Conservation (phyloP, 1,140 invertebrate species). For the Calliopsis andreniformis region DNA sequence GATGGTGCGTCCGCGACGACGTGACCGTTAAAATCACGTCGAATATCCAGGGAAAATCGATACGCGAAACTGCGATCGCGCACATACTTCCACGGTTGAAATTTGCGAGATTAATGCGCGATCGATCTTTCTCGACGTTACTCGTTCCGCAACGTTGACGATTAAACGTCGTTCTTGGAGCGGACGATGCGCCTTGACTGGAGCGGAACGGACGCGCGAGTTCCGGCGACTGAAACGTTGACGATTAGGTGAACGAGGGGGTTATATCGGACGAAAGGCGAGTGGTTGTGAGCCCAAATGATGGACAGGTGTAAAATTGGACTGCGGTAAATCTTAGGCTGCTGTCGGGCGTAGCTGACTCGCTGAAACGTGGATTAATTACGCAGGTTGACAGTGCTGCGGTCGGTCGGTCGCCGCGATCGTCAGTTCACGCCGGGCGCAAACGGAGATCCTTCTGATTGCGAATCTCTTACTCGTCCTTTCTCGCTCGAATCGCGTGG, state of each 20-base stretch:
- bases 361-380: conserved; percentile 72
- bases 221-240: background rate
- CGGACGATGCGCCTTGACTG: background rate
- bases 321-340: conserved; percentile 71
- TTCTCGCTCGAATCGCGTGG: conserved; percentile 37
- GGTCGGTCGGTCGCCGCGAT: conserved; percentile 62
- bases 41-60: conserved; percentile 5
- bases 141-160: background rate
- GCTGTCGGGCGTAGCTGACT: conserved; percentile 56
- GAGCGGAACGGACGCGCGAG: background rate
- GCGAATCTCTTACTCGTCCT: conserved; percentile 58
- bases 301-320: conserved; percentile 73
- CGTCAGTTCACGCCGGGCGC: conserved; percentile 32
- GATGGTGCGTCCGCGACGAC: conserved; percentile 6
- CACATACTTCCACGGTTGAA: background rate
- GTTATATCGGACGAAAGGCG: conserved; percentile 46
- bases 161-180: background rate
- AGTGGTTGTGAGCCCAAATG: conserved; percentile 44
- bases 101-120: conserved; percentile 4
- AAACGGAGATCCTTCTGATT: conserved; percentile 62
- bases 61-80: background rate
- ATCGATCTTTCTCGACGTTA: background rate
- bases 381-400: conserved; percentile 70
- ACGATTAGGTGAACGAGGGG: conserved; percentile 49
- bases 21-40: conserved; percentile 4